A percentile compares a stretch with the other conserved stretches of the same genome.
These are phyloP conservation scores for Cosmorhoe ocellata DNA, from an alignment of 2,888 invertebrate species.

Conservation along the genomic window DNA sequence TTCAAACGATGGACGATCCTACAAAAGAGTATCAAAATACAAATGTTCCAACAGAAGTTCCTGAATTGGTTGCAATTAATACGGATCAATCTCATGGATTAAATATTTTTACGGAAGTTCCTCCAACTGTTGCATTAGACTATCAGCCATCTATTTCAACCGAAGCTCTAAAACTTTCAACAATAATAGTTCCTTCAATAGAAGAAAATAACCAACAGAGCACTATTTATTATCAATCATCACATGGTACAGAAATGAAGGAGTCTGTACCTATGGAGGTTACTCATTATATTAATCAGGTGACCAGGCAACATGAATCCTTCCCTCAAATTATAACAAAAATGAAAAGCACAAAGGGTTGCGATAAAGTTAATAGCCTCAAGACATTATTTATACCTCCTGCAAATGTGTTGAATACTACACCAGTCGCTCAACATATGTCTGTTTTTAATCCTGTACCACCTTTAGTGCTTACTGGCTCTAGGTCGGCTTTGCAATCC, in stretches of 20 bases:
- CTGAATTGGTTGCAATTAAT: neutral
- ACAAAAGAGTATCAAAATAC: neutral
- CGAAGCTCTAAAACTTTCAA: neutral
- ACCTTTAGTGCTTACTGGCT: neutral
- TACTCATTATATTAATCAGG: neutral
- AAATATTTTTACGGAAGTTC: constrained; percentile 5
- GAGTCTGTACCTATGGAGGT: neutral
- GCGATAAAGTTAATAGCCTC: too few species aligned
- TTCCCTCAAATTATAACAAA: too few species aligned
- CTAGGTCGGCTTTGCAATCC: neutral
- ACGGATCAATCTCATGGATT: neutral
- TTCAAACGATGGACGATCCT: too few species aligned
- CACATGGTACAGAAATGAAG: neutral
- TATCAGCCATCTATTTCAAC: too few species aligned
- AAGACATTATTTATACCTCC: too few species aligned
- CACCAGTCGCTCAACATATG: neutral
- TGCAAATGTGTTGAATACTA: neutral
- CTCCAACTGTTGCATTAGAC: neutral
- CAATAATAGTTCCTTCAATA: neutral
- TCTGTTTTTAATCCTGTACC: neutral
- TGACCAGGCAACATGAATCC: too few species aligned
- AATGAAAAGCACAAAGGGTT: too few species aligned
- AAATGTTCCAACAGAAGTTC: neutral
- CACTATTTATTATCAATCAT: constrained; percentile 2
- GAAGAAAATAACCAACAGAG: neutral